These are phyloP conservation scores for Drosophila funebris DNA, from an alignment of 1,140 invertebrate genomes.

Conservation along the genomic window DNA sequence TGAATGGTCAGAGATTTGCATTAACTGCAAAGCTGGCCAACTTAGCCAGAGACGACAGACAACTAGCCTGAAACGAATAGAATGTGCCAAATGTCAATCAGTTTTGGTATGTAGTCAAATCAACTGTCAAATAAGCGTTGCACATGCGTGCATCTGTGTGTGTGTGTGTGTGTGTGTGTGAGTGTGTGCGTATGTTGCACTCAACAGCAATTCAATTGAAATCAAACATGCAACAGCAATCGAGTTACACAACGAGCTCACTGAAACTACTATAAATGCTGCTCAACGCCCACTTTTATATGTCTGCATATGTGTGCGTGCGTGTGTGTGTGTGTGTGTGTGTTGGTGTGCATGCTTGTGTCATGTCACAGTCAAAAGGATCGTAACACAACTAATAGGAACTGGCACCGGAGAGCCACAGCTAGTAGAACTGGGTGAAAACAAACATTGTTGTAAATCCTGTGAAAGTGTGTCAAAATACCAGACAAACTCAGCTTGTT, in stretches of 20 bases:
- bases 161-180: constrained; percentile 11
- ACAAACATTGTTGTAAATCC: constrained; percentile 77
- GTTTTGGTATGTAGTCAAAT: constrained; percentile 79
- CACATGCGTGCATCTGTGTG: constrained; percentile 24
- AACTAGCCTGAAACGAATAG: constrained; percentile 23
- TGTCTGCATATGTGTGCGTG: constrained; percentile 57
- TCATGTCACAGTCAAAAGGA: constrained; percentile 33
- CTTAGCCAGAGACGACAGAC: background rate
- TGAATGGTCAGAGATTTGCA: constrained; percentile 17
- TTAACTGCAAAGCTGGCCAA: constrained; percentile 19
- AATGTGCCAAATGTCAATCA: constrained; percentile 78
- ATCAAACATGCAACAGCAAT: constrained; percentile 81
- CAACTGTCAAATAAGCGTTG: constrained; percentile 80
- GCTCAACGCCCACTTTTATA: constrained; percentile 45
- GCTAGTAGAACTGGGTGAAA: constrained; percentile 46
- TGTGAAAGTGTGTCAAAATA: constrained; percentile 71
- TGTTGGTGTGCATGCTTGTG: constrained; percentile 16
- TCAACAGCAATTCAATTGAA: constrained; percentile 80
- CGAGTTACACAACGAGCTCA: constrained; percentile 70
- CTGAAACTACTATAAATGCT: constrained; percentile 62
- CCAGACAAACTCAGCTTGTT: constrained; percentile 9
- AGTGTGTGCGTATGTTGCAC: constrained; percentile 53
- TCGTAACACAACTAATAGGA: constrained; percentile 43
- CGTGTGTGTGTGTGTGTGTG: constrained; percentile 27
- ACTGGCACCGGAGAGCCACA: constrained; percentile 39